Base-by-base conservation (phyloP, 2,797 vertebrate genomes). In the Serranus cabrilla region DNA sequence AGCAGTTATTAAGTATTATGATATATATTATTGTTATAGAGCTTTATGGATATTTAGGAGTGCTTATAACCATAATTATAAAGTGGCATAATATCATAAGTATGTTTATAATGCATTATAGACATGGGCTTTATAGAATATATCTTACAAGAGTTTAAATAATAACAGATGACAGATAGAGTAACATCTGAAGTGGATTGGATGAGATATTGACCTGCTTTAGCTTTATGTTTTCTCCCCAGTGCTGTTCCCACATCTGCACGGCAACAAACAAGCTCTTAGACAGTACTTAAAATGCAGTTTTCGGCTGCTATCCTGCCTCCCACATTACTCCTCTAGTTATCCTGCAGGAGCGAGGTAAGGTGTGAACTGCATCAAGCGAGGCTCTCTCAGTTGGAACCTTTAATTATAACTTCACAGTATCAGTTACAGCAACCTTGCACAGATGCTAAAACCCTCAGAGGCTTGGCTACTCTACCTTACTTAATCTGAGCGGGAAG, bases 371-470 rank as follows among this genome's bases (percentile, higher is more conserved):
- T 92, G 93, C 90, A 93, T 94, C 93, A 91, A 89, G 91, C 84
- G 84, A 89, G 82, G 88, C 84, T 94, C 93, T 79, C 91, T 95
- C 93, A 93, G 89, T 95, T 85, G 93, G 94, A 95, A 96, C 94
- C 95, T 95, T 95, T 95, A 96, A 96, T 96, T 96, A 96, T 94
- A 94, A 94, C 87, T 91, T 93, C 93, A 93, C 94, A 93, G 93
- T 95, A 95, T 96, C 95, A 95, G 93, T 96, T 96, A 95, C 95
- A 95, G 92, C 92, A 94, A 94, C 90, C 91, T 92, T 90, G 91
- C 92, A 80, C 93, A 95, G 93, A 94, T 95, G 94, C 93, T 94
- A 93, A 94, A 95, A 92, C 92, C 94, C 86, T 94, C 91, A 74
- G 92, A 93, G 92, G 95, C 95, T 95, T 95, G 95, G 93, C 94